These are phyloP conservation scores for Dioctria linearis DNA, from an alignment of 2,888 invertebrate species.

Conservation along the genomic window DNA sequence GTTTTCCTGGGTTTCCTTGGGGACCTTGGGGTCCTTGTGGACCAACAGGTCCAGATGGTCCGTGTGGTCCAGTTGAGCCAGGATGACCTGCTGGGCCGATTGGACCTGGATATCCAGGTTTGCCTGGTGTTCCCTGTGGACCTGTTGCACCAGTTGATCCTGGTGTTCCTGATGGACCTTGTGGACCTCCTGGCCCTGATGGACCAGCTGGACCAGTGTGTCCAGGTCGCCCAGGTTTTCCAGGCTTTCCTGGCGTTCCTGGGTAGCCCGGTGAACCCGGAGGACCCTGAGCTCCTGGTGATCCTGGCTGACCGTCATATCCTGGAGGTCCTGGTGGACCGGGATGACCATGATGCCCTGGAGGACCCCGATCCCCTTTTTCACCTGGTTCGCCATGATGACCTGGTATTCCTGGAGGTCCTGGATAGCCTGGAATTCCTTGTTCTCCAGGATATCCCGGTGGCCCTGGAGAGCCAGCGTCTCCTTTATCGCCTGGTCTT, in stretches of 20 bases:
- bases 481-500: slow-evolving; percentile 78
- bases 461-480: slow-evolving; percentile 78
- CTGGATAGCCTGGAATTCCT: slow-evolving; percentile 77
- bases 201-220: slow-evolving; percentile 18
- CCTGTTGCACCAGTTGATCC: slow-evolving; percentile 85
- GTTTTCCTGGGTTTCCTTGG: slow-evolving; percentile 70
- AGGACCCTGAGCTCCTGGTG: slow-evolving; percentile 75
- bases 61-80: slow-evolving; percentile 78
- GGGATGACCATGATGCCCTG: slow-evolving; percentile 78
- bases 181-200: slow-evolving; percentile 63
- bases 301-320: slow-evolving; percentile 72
- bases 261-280: slow-evolving; percentile 68
- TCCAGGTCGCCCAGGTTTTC: slow-evolving; percentile 20
- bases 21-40: slow-evolving; percentile 73
- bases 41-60: slow-evolving; percentile 58
- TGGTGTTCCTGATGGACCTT: slow-evolving; percentile 76
- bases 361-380: slow-evolving; percentile 79
- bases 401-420: slow-evolving; percentile 73
- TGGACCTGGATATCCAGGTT: slow-evolving; percentile 78
- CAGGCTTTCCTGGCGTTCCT: slow-evolving; percentile 74
- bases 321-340: slow-evolving; percentile 80
- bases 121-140: slow-evolving; percentile 79
- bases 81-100: slow-evolving; percentile 85
- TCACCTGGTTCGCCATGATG: slow-evolving; percentile 78
- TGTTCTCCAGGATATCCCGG: slow-evolving; percentile 76